Evolutionary conservation across 2,113 vertebrate species (phyloP).

Genomic region (Xyliphius kryptos): DNA sequence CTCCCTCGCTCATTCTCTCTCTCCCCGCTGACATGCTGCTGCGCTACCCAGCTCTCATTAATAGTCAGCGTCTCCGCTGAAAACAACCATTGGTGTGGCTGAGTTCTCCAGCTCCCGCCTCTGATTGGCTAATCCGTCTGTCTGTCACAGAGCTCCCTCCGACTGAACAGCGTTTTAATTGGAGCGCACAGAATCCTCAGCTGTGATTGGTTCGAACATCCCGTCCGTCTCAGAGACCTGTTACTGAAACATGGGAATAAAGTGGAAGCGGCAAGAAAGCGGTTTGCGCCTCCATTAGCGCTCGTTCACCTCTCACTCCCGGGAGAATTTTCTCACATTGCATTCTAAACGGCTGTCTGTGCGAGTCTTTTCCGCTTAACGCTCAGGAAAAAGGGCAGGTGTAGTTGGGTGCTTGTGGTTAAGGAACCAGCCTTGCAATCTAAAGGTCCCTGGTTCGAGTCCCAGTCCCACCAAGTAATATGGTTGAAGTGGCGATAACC

Average conservation of each 20-base stretch:
- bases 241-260: constrained; percentile 11
- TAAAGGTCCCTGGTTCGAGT: no score
- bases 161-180: background rate
- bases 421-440: no score
- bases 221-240: constrained; percentile 55
- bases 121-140: constrained; percentile 70
- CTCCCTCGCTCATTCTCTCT: constrained; percentile 57
- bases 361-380: no score
- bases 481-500: no score
- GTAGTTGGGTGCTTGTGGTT: no score
- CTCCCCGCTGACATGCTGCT: constrained; percentile 79
- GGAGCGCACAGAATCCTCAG: constrained; percentile 60
- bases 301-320: constrained; percentile 49
- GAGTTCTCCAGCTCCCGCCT: constrained; percentile 61
- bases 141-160: constrained; percentile 46
- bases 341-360: constrained; percentile 47
- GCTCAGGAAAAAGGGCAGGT: no score
- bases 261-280: constrained; percentile 59
- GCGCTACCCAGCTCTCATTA: constrained; percentile 78
- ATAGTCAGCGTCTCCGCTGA: constrained; percentile 68
- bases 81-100: constrained; percentile 70
- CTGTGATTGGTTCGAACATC: constrained; percentile 67
- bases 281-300: constrained; percentile 63
- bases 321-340: constrained; percentile 56
- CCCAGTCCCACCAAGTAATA: no score